Evolutionary conservation across 2,888 invertebrate genomes (phyloP), one percentile per base, ranked within the genome.

Genomic region (Julus scanicus): DNA sequence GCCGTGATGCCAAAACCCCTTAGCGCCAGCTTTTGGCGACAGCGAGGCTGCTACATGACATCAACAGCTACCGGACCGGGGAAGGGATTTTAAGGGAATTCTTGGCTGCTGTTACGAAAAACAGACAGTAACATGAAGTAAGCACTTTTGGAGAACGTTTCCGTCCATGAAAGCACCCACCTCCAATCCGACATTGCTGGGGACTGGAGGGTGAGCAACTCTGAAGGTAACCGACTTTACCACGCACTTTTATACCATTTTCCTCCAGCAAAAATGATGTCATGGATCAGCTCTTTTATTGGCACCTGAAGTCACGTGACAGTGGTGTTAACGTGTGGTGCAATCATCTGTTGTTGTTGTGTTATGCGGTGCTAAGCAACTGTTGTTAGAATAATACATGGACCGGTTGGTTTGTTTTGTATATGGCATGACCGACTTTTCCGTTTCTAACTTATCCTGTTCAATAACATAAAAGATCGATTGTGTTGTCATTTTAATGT

Each of bases 21-120:
- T 84, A 44, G 84, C 84, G 84, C 84, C 84, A 37, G 20, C 6
- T 48, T 48, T 48, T 48, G 86, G 49, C 86, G 86, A 86, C 86
- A 20, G 84, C 84, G 84, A n/a, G 84, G 84, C 17, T n/a, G 84
- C 84, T 84, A 3, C 63, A 63, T 63, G 63, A 63, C 63, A 63
- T 5, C 6, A n/a, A 63, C 63, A n/a, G 20, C 63, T 63, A 63
- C 63, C 3, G n/a, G 63, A 63, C 63, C 63, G 63, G 17, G 63
- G 63, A 17, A 63, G 20, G 63, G 63, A 20, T 5, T 20, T 20
- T 20, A 63, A 63, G n/a, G 63, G 63, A 17, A n/a, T 20, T 63
- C n/a, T 63, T 17, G 63, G 63, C 17, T 63, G 63, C 63, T 63
- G 63, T 44, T 84, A 84, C 4, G 86, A 86, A 86, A 86, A 86